These are phyloP conservation scores for Papio anubis DNA, from an alignment of 2,113 vertebrate genomes.

Conservation along the genomic window DNA sequence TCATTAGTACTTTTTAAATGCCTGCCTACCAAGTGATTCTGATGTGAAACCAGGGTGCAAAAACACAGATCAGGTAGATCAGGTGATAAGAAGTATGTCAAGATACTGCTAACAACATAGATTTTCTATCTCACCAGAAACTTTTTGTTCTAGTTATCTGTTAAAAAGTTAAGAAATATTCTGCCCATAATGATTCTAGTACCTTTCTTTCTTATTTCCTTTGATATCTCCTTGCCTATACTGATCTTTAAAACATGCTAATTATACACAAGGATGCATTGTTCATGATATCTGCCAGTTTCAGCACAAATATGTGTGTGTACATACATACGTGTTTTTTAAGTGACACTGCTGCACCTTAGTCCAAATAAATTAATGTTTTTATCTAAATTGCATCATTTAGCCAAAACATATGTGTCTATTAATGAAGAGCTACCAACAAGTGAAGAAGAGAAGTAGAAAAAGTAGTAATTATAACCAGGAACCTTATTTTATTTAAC, in stretches of 20 bases:
- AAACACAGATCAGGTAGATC: not conserved
- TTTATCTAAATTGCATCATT: not conserved
- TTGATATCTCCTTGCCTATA: not conserved
- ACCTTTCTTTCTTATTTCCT: not conserved
- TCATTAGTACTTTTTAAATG: not conserved
- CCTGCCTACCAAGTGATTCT: not conserved
- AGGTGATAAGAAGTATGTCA: not conserved
- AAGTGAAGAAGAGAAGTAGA: not conserved
- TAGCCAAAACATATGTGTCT: not conserved
- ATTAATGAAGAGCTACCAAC: not conserved
- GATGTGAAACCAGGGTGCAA: not conserved
- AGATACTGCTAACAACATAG: not conserved
- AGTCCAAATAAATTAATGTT: not conserved
- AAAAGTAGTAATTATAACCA: not conserved
- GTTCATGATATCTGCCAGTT: not conserved
- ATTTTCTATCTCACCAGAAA: not conserved
- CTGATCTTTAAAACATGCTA: conserved; percentile 14
- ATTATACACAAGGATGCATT: not conserved
- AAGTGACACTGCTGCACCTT: not conserved
- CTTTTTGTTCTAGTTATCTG: not conserved
- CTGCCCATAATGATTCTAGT: not conserved
- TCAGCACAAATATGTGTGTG: not conserved
- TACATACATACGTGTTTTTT: not conserved
- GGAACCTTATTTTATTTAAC: not conserved
- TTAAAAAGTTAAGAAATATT: not conserved